Conservation (phyloP, 2,888 invertebrate genomes). For the Keiferia lycopersicella region DNA sequence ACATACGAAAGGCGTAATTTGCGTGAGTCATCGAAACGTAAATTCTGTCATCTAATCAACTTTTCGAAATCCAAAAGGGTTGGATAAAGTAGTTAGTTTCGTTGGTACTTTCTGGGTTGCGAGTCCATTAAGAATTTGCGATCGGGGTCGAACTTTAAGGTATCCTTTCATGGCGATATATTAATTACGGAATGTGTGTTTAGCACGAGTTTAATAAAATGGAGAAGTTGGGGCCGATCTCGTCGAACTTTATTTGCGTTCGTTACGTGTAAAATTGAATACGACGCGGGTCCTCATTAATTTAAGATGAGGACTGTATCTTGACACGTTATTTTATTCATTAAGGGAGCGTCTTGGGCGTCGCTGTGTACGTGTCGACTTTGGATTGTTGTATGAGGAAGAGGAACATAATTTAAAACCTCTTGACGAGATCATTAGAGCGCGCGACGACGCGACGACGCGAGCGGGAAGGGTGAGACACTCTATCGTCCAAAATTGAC, state of each 20-base stretch:
- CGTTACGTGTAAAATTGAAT: conserved; percentile 76
- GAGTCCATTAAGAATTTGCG: conserved; percentile 61
- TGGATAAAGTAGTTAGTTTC: conserved; percentile 54
- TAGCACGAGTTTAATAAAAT: conserved; percentile 66
- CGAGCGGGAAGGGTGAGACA: conserved; percentile 33
- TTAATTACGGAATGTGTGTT: conserved; percentile 72
- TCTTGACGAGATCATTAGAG: conserved; percentile 71
- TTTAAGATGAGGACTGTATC: conserved; percentile 77
- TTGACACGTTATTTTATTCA: conserved; percentile 80
- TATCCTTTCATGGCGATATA: conserved; percentile 70
- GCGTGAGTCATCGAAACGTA: conserved; percentile 60
- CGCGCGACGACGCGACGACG: conserved; percentile 31
- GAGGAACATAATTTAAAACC: conserved; percentile 75
- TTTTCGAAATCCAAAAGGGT: conserved; percentile 53
- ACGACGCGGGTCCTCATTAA: conserved; percentile 76
- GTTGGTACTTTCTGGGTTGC: conserved; percentile 48
- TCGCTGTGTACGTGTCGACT: conserved; percentile 67
- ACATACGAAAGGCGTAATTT: conserved; percentile 36
- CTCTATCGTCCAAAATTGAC: conserved; percentile 24
- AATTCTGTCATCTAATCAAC: conserved; percentile 56
- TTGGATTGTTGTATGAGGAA: conserved; percentile 70
- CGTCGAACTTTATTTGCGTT: conserved; percentile 71
- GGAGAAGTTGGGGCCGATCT: conserved; percentile 56
- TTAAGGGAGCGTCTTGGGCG: conserved; percentile 65
- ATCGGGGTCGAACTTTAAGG: conserved; percentile 71